A percentile compares a stretch with the other conserved stretches of the same genome.
Conservation (phyloP, 2,888 invertebrate species). For the Girardia tigrina region DNA sequence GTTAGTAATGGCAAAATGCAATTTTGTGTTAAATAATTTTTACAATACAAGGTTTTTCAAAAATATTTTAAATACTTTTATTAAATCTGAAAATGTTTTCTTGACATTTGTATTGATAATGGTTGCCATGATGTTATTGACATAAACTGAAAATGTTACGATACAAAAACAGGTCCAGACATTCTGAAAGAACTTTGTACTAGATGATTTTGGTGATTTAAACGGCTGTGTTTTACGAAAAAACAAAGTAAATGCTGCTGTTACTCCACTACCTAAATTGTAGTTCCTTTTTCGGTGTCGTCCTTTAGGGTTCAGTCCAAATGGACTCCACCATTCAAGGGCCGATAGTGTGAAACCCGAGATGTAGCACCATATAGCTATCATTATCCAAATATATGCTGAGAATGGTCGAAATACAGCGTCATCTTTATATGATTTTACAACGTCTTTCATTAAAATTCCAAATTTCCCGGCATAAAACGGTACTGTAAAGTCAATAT, state of each 20-base stretch:
- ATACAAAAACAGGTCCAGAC: conserved; percentile 27
- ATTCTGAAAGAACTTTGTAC: conserved; percentile 28
- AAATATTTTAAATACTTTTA: background rate
- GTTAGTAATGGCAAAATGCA: no score
- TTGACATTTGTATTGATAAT: background rate
- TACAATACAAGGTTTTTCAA: no score
- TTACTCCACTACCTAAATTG: conserved; percentile 20
- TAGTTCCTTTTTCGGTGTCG: background rate
- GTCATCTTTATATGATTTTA: background rate
- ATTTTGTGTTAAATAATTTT: no score
- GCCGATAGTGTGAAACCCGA: conserved; percentile 17
- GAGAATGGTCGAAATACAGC: conserved; percentile 25
- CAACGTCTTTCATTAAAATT: background rate
- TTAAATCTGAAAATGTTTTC: conserved; percentile 6
- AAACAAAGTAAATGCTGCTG: background rate
- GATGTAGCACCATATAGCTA: conserved; percentile 18
- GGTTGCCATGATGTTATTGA: background rate
- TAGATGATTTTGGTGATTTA: conserved; percentile 31
- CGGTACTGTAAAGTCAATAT: background rate
- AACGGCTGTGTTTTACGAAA: conserved; percentile 14
- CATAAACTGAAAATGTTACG: background rate
- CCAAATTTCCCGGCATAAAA: background rate
- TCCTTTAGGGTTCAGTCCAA: conserved; percentile 29
- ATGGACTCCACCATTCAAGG: conserved; percentile 31
- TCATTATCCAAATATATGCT: background rate